Percentiles rank a stretch among this genome's conserved stretches.
Evolutionary conservation across 2,113 vertebrate genomes (phyloP).

Genomic region (Ranitomeya imitator): DNA sequence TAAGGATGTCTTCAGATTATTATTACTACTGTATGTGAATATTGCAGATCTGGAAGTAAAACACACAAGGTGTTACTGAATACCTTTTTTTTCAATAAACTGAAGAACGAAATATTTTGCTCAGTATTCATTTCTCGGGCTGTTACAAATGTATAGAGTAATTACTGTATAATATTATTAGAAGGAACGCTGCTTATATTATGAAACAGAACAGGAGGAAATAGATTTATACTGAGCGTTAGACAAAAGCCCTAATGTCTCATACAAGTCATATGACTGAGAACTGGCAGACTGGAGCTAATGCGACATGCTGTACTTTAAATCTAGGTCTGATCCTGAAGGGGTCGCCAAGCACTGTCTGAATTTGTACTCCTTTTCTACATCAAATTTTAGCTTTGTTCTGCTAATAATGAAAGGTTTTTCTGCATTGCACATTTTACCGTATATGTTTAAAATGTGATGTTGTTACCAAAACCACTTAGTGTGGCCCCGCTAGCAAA

Average conservation of each 20-base stretch:
- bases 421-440: neutral
- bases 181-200: neutral
- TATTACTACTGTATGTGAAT: neutral
- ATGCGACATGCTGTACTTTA: neutral
- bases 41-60: neutral
- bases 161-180: neutral
- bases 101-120: neutral
- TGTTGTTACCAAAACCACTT: neutral
- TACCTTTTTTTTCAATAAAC: neutral
- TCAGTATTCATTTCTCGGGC: neutral
- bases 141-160: neutral
- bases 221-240: neutral
- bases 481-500: no score
- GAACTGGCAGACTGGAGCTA: neutral
- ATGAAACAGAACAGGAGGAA: neutral
- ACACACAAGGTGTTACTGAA: neutral
- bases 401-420: neutral
- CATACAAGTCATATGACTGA: neutral
- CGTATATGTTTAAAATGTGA: neutral
- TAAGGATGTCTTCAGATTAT: conserved; percentile 1
- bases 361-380: neutral
- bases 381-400: neutral
- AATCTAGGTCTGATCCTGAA: conserved; percentile 22
- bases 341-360: conserved; percentile 39
- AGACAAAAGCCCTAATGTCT: neutral